phyloP scores from a whole-genome alignment of 2,888 invertebrate genomes.

The Melolontha melolontha region DNA sequence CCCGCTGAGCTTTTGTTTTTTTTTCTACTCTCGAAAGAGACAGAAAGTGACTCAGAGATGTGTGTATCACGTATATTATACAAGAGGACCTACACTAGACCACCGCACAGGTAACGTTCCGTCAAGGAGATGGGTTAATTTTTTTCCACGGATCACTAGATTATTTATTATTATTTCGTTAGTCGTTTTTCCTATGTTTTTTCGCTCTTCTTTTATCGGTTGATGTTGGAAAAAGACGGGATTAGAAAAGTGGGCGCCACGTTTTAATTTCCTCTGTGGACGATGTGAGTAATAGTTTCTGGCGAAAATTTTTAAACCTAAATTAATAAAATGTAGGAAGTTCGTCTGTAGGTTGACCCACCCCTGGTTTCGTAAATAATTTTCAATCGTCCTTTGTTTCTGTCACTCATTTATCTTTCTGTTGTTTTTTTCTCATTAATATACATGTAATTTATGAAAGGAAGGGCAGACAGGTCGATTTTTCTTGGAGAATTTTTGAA shows the following conservation, averaged over 20 bases:
- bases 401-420: constrained; percentile 15
- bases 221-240: not conserved
- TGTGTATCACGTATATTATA: too few species aligned
- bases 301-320: constrained; percentile 7
- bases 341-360: not conserved
- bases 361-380: constrained; percentile 16
- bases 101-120: not conserved
- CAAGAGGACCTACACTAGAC: not conserved
- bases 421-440: too few species aligned
- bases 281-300: constrained; percentile 2
- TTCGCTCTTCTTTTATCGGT: not conserved
- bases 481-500: too few species aligned
- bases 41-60: too few species aligned
- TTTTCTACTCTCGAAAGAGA: too few species aligned
- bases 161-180: constrained; percentile 4
- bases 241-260: constrained; percentile 10
- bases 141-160: constrained; percentile 3
- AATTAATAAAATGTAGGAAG: constrained; percentile 26
- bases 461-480: too few species aligned
- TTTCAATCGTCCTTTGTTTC: constrained; percentile 9
- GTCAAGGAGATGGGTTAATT: constrained; percentile 23
- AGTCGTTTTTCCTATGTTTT: not conserved
- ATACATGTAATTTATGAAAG: too few species aligned
- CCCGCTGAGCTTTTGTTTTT: constrained; percentile 43
- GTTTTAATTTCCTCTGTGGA: constrained; percentile 25